A percentile compares a stretch with the other conserved stretches of the same genome.
Evolutionary conservation across 2,797 vertebrate genomes (phyloP).

Genomic region (Liasis olivaceus): DNA sequence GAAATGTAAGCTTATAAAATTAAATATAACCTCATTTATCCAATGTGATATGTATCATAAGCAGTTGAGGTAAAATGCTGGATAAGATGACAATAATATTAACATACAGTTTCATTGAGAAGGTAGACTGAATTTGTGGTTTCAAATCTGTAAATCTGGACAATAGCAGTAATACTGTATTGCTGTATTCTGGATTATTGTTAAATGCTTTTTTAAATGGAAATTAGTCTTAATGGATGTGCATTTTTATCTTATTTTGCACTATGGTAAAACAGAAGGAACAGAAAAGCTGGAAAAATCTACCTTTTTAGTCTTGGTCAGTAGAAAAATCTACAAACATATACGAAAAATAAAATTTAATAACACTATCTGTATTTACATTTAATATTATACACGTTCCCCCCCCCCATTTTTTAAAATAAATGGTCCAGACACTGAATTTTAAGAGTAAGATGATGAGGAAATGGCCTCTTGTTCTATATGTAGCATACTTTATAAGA

Average conservation of each 20-base stretch:
- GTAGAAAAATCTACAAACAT: background rate
- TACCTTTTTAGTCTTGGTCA: constrained; percentile 41
- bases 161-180: constrained; percentile 1
- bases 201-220: constrained; percentile 59
- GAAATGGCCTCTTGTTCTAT: background rate
- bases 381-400: background rate
- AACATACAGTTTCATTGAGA: constrained; percentile 13
- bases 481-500: background rate
- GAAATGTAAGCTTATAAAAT: constrained; percentile 31
- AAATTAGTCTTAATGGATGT: constrained; percentile 54
- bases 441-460: background rate
- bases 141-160: constrained; percentile 22
- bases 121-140: constrained; percentile 2
- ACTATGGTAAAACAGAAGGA: constrained; percentile 15
- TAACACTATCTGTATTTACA: background rate
- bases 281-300: constrained; percentile 45
- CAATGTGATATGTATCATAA: background rate
- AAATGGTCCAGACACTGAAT: background rate
- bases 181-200: constrained; percentile 53
- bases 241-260: constrained; percentile 48
- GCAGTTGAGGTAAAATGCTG: background rate
- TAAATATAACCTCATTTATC: background rate
- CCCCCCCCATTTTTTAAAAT: background rate
- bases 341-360: background rate
- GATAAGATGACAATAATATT: background rate